Conservation (phyloP, 2,797 vertebrate genomes). For the Gymnothorax javanicus region DNA sequence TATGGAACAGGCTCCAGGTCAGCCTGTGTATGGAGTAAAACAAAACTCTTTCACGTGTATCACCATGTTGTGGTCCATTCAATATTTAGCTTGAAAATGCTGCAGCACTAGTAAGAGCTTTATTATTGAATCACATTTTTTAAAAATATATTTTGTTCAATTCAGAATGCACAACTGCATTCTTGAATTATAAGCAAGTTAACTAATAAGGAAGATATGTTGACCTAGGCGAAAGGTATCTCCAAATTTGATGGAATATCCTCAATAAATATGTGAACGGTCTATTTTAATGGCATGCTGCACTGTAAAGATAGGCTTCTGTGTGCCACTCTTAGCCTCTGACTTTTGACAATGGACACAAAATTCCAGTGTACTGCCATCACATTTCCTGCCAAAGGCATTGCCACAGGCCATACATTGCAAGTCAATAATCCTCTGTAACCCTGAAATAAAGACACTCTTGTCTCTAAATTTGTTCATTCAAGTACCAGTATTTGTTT, state of each 20-base stretch:
- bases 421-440: not conserved
- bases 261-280: not conserved
- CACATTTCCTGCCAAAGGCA: constrained; percentile 1
- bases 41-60: not conserved
- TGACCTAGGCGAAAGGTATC: not conserved
- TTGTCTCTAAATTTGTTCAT: not conserved
- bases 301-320: not conserved
- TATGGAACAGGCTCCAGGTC: not conserved
- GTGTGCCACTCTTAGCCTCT: not conserved
- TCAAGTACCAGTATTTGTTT: not conserved
- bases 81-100: not conserved
- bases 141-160: not conserved
- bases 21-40: not conserved
- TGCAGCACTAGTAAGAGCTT: not conserved
- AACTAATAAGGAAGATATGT: not conserved
- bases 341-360: not conserved
- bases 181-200: not conserved
- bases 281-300: not conserved
- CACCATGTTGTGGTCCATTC: not conserved
- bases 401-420: constrained; percentile 5
- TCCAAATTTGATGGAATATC: not conserved
- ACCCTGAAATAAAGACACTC: constrained; percentile 2
- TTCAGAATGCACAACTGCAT: constrained; percentile 5
- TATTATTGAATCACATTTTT: not conserved
- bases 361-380: not conserved